Base-by-base conservation (phyloP, 1,140 invertebrate genomes). In the Drosophila pachea region DNA sequence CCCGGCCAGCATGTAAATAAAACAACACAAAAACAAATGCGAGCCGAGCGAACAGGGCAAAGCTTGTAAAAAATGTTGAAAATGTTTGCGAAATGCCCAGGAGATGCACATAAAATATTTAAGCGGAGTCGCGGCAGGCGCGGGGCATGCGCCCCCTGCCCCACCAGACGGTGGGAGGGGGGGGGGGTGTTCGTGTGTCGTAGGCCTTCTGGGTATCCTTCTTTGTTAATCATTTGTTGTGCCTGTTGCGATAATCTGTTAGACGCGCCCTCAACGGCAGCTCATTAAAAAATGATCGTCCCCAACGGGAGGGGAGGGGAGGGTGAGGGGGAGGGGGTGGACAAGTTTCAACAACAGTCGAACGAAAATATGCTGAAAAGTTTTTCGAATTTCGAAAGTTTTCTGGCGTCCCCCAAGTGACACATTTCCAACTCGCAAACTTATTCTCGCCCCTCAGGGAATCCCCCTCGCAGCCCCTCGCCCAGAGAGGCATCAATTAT, bases 61-160 rank as follows among this genome's bases (percentile, higher is more conserved):
- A 72, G 59, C 63, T 55, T 58, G 48, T 73, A 66, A 56, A 61
- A 82, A 77, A 84, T 86, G 82, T 86, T 81, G 75, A 86, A 86
- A 86, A 83, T 84, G 78, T 79, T 87, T 79, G 76, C 76, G 79
- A 83, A 87, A 84, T 86, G 84, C 86, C 79, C 86, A 72, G 61
- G 84, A 88, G 86, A 88, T 78, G 68, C 67, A 75, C 86, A 88
- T 88, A 88, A 88, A 88, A 88, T 88, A 88, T 88, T 88, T 88
- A 88, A 88, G 70, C 82, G 78, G 71, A 74, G 68, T 49, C 49
- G 54, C 63, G 22, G 22, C 22, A 3, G 22, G 22, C n/a, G n/a
- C n/a, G n/a, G n/a, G n/a, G n/a, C n/a, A n/a, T n/a, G n/a, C n/a
- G n/a, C n/a, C n/a, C n/a, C n/a, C n/a, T n/a, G n/a, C n/a, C n/a